Percentiles rank a stretch among this genome's conserved stretches.
Evolutionary conservation across 2,888 invertebrate genomes (phyloP).

Genomic region (Diplazon laetatorius): DNA sequence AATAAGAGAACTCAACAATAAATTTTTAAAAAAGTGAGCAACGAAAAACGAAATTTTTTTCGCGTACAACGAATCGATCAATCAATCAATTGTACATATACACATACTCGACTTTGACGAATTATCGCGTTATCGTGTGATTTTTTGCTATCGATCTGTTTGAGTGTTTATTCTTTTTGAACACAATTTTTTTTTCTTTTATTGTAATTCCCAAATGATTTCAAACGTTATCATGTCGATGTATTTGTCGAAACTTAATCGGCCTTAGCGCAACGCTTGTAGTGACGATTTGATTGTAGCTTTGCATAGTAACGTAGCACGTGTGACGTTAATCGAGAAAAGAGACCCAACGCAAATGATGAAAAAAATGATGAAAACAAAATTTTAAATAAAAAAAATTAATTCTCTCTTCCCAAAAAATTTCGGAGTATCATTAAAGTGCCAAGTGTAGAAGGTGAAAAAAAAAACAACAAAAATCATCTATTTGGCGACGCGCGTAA

Average conservation of each 20-base stretch:
- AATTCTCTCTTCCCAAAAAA: too few species aligned
- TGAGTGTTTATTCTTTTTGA: conserved; percentile 1
- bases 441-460: too few species aligned
- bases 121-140: conserved; percentile 11
- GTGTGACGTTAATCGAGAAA: too few species aligned
- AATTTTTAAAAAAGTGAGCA: neutral
- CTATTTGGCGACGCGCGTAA: too few species aligned
- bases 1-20: conserved; percentile 12
- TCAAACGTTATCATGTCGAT: conserved; percentile 64
- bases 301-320: conserved; percentile 45
- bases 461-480: too few species aligned
- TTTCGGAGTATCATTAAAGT: too few species aligned
- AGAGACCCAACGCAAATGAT: too few species aligned
- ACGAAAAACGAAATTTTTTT: conserved; percentile 22
- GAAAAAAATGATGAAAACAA: too few species aligned
- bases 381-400: too few species aligned
- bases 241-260: conserved; percentile 38
- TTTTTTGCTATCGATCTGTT: conserved; percentile 24
- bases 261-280: conserved; percentile 49
- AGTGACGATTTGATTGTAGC: conserved; percentile 30
- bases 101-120: neutral
- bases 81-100: conserved; percentile 24
- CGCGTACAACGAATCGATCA: neutral
- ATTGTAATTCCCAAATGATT: too few species aligned
- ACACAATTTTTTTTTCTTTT: conserved; percentile 21